Percentiles rank a stretch among this genome's conserved stretches.
These are phyloP conservation scores for Plectrocnemia conspersa DNA, from an alignment of 1,140 invertebrate genomes.

Conservation along the genomic window DNA sequence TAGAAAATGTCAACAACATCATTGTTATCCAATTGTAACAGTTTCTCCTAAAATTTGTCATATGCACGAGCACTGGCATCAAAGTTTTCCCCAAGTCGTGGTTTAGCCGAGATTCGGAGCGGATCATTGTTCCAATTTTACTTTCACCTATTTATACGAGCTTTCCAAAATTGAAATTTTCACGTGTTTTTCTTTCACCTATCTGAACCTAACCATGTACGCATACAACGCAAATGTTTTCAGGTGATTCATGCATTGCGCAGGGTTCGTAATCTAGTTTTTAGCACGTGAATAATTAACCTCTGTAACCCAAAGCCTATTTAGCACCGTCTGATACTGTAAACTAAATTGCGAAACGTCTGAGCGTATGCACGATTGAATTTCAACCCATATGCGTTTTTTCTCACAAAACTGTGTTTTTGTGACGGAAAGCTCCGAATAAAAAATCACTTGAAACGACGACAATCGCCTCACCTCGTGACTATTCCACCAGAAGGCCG, in stretches of 20 bases:
- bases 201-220: neutral
- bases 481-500: neutral
- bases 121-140: neutral
- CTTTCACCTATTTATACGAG: conserved; percentile 11
- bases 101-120: conserved; percentile 10
- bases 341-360: neutral
- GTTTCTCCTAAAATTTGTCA: too few species aligned
- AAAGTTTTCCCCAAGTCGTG: neutral
- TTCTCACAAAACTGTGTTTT: neutral
- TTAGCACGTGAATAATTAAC: neutral
- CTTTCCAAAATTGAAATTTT: neutral
- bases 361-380: too few species aligned
- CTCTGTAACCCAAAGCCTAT: neutral
- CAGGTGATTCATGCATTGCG: too few species aligned
- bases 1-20: neutral
- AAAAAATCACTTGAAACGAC: neutral
- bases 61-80: conserved; percentile 1
- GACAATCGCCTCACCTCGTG: neutral
- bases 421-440: neutral
- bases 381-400: neutral
- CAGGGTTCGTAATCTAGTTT: neutral
- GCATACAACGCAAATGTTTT: too few species aligned
- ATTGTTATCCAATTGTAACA: too few species aligned
- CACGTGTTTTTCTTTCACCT: neutral
- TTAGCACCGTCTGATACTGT: neutral